Evolutionary conservation across 2,888 invertebrate species (phyloP).

Genomic region (Chloroclystis v-ata): DNA sequence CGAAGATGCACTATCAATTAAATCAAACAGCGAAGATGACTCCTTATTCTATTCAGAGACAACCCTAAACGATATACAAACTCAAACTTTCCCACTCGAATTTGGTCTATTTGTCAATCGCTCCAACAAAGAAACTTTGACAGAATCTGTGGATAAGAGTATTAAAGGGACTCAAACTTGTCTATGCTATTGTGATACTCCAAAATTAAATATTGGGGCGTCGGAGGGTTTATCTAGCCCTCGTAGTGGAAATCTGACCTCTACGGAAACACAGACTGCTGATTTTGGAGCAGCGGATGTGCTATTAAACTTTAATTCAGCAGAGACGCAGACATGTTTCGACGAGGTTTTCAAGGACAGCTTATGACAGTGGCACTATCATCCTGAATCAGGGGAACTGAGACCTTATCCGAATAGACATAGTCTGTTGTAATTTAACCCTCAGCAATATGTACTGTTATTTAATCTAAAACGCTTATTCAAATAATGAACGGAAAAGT

Average conservation of each 20-base stretch:
- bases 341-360: conserved; percentile 34
- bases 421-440: too few species aligned
- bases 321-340: conserved; percentile 61
- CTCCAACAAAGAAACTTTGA: conserved; percentile 56
- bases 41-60: conserved; percentile 57
- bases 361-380: conserved; percentile 15
- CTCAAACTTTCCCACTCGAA: conserved; percentile 62
- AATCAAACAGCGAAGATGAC: conserved; percentile 62
- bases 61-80: conserved; percentile 62
- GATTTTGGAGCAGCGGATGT: conserved; percentile 44
- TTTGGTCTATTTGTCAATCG: conserved; percentile 47
- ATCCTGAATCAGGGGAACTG: background rate
- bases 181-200: conserved; percentile 51
- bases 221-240: conserved; percentile 56
- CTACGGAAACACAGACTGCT: conserved; percentile 59
- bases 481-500: too few species aligned
- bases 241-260: conserved; percentile 42
- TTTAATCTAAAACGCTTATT: too few species aligned
- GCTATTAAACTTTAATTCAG: conserved; percentile 47
- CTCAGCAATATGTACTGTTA: too few species aligned
- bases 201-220: conserved; percentile 40
- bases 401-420: too few species aligned
- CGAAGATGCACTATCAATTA: conserved; percentile 55
- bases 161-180: conserved; percentile 69
- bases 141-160: conserved; percentile 53